Evolutionary conservation across 2,888 invertebrate genomes (phyloP).

Genomic region (Campoletis raptor): DNA sequence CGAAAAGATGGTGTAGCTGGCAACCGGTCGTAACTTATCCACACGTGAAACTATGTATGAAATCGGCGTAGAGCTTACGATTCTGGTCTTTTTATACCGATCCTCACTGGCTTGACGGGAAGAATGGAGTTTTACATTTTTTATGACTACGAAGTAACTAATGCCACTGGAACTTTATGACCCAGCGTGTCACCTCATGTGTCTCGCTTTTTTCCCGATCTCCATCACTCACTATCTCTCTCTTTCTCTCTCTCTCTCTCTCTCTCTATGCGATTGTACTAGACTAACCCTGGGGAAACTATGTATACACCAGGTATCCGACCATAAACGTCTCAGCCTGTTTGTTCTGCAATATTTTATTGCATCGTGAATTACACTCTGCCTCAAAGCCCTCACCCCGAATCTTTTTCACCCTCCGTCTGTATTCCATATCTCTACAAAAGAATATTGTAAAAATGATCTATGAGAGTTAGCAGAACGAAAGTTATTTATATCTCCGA

Average conservation of each 20-base stretch:
- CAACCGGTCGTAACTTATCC: slow-evolving; percentile 32
- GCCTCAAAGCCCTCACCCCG: not conserved
- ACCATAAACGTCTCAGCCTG: slow-evolving; percentile 77
- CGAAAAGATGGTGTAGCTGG: slow-evolving; percentile 25
- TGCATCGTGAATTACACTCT: slow-evolving; percentile 65
- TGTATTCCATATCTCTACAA: slow-evolving; percentile 16
- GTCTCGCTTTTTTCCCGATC: slow-evolving; percentile 6
- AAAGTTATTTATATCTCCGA: not conserved
- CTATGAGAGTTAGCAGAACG: not conserved
- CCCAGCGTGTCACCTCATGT: slow-evolving; percentile 36
- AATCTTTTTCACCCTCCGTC: not conserved
- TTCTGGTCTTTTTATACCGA: not conserved
- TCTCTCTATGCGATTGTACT: slow-evolving; percentile 20
- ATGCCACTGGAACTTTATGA: slow-evolving; percentile 74
- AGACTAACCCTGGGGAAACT: slow-evolving; percentile 39
- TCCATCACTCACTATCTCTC: slow-evolving; percentile 19
- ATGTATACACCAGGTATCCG: slow-evolving; percentile 28
- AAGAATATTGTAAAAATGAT: slow-evolving; percentile 39
- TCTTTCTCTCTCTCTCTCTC: slow-evolving; percentile 24
- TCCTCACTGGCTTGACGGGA: slow-evolving; percentile 36
- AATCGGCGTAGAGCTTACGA: slow-evolving; percentile 57
- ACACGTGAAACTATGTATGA: slow-evolving; percentile 63
- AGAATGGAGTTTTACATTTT: slow-evolving; percentile 78
- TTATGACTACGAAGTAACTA: slow-evolving; percentile 78
- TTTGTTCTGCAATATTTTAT: slow-evolving; percentile 80